Evolutionary conservation across 2,888 invertebrate species (phyloP), one percentile per base, ranked within the genome.

Genomic region (Polydrusus tereticollis): DNA sequence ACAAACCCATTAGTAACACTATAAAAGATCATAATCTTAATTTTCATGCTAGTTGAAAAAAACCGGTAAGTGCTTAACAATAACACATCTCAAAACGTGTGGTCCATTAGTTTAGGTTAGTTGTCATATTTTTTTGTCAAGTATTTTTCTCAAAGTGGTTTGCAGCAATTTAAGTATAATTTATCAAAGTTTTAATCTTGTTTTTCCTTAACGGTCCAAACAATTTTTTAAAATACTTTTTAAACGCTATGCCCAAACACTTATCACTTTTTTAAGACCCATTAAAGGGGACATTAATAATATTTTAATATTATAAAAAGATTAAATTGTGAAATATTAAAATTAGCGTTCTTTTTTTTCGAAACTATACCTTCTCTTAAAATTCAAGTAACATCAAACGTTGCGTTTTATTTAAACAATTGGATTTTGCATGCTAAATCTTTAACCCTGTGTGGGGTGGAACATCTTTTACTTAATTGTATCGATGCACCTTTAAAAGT

Each of bases 91-190:
- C 47, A n/a, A 21, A 21, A 20, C 47, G 20, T 47, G 47, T 21
- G 47, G 47, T 47, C 47, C 47, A 47, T 21, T 47, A 47, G n/a
- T n/a, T n/a, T n/a, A n/a, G n/a, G n/a, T n/a, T n/a, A n/a, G 47
- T 12, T 10, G 47, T 21, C 47, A 12, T 21, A 47, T 47, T 47
- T 47, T 45, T 41, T 41, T 41, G 41, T 41, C 41, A 41, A 41
- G 16, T 41, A 41, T 41, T 41, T 41, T 16, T 16, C 16, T 16
- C 41, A 41, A 14, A 41, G n/a, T 7, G 16, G 41, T 16, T 41
- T 41, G 7, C 14, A 16, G 41, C 16, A 41, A 41, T 41, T 41
- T 41, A 16, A 41, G 16, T 7, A 16, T n/a, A 41, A 1, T 16
- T 41, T 41, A 41, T 41, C 41, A 6, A 16, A 41, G 16, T 41